phyloP scores from a whole-genome alignment of 2,113 vertebrate genomes.

The Herpailurus yagouaroundi region DNA sequence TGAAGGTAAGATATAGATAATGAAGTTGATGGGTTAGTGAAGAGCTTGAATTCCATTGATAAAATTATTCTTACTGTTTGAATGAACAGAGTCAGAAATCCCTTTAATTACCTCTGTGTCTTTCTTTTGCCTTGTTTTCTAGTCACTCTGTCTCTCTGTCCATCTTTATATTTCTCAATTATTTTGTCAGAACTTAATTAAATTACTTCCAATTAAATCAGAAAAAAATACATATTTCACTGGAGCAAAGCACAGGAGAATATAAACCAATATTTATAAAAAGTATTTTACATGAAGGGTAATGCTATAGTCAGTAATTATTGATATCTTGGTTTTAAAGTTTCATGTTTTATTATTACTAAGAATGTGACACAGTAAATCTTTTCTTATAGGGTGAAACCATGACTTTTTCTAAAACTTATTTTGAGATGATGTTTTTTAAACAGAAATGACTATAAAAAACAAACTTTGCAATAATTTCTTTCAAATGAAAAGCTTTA shows the following conservation, averaged over 20 bases:
- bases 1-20: neutral
- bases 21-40: neutral
- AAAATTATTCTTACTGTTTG: neutral
- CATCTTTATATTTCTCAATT: neutral
- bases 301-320: neutral
- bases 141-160: neutral
- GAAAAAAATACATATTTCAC: neutral
- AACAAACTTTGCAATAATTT: neutral
- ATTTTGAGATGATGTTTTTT: neutral
- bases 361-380: neutral
- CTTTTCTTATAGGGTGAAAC: neutral
- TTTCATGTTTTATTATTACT: neutral
- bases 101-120: neutral
- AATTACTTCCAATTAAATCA: neutral
- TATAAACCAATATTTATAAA: neutral
- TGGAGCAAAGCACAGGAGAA: neutral
- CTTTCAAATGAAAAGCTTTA: neutral
- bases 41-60: neutral
- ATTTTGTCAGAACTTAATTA: neutral
- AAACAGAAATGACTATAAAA: neutral
- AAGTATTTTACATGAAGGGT: neutral
- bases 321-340: neutral
- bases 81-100: neutral
- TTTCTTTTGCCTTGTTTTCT: neutral
- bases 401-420: neutral